phyloP scores from a whole-genome alignment of 2,888 invertebrate species.

The Synergus umbraculus region DNA sequence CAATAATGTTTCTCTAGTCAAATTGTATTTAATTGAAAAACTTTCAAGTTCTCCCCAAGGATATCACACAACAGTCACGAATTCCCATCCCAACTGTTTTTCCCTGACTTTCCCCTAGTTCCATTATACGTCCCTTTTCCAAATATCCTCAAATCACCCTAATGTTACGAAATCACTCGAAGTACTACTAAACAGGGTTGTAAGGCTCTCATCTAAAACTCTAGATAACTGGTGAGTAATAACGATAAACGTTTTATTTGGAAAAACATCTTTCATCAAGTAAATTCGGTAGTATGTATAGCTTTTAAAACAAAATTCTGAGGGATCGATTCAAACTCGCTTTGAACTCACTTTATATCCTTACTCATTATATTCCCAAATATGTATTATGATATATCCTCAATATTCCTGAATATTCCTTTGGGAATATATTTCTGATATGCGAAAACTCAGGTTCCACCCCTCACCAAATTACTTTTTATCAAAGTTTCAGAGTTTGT shows the following conservation, averaged over 20 bases:
- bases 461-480: not conserved
- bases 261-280: not conserved
- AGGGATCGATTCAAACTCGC: no score
- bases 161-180: conserved; percentile 26
- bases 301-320: no score
- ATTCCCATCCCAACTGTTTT: conserved; percentile 27
- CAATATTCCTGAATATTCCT: no score
- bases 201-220: not conserved
- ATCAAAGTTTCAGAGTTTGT: not conserved
- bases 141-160: conserved; percentile 28
- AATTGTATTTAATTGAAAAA: conserved; percentile 17
- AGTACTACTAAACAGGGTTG: conserved; percentile 28
- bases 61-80: conserved; percentile 16
- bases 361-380: no score
- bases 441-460: no score
- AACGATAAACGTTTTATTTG: not conserved
- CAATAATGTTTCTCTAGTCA: not conserved
- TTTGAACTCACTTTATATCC: no score
- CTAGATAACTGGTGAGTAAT: conserved; percentile 5
- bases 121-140: conserved; percentile 27
- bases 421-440: no score
- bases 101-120: conserved; percentile 11
- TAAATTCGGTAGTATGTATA: not conserved
- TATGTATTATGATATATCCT: no score
- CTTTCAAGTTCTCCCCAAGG: not conserved